phyloP scores from a whole-genome alignment of 1,140 invertebrate genomes.

The Drosophila parabipectinata region DNA sequence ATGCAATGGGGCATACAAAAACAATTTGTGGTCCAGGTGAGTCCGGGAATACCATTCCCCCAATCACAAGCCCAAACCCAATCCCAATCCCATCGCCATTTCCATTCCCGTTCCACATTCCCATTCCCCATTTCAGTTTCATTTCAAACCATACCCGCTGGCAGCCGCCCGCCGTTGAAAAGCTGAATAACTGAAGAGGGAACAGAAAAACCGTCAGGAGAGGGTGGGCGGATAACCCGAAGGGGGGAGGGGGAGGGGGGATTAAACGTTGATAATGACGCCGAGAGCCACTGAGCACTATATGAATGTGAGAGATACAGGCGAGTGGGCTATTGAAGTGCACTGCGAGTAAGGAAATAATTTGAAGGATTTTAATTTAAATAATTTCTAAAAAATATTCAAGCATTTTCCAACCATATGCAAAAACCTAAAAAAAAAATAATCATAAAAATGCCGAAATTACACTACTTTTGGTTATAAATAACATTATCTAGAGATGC shows the following conservation, averaged over 20 bases:
- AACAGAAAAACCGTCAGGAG: slow-evolving; percentile 25
- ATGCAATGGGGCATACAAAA: slow-evolving; percentile 14
- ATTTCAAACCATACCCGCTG: slow-evolving; percentile 5
- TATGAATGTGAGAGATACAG: slow-evolving; percentile 46
- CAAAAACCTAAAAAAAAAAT: no score
- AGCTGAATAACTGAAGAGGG: slow-evolving; percentile 8
- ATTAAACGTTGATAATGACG: slow-evolving; percentile 66
- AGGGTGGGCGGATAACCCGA: not conserved
- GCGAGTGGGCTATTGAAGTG: slow-evolving; percentile 19
- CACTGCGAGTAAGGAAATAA: not conserved
- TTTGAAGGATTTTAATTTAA: not conserved
- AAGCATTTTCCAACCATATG: no score
- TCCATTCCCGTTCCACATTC: not conserved
- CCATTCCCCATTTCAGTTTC: slow-evolving; percentile 29
- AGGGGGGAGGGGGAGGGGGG: not conserved
- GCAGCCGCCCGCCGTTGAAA: slow-evolving; percentile 1
- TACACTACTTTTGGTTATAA: no score
- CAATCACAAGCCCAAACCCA: slow-evolving; percentile 10
- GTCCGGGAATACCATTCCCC: slow-evolving; percentile 3
- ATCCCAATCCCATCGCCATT: slow-evolving; percentile 26
- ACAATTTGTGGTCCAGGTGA: slow-evolving; percentile 35
- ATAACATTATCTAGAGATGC: no score
- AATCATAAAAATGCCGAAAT: no score
- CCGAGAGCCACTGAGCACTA: slow-evolving; percentile 38
- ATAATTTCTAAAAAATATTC: not conserved